Evolutionary conservation across 23 tunicate genomes (phyloP).

Genomic region (Oikopleura vanhoeffeni): DNA sequence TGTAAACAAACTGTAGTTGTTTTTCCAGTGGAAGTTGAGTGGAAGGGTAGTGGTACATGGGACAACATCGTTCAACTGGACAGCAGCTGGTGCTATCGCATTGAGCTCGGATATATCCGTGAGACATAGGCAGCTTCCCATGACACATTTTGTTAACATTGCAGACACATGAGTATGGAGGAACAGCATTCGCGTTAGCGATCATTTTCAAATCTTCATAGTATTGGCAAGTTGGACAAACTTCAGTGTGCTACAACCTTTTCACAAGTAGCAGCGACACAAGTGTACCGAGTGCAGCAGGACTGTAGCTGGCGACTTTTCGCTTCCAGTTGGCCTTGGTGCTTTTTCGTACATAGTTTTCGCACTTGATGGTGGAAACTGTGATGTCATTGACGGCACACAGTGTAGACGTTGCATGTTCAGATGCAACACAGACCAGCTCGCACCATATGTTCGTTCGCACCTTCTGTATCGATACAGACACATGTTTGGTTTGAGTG

Average conservation of each 20-base stretch:
- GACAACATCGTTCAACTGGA: background rate
- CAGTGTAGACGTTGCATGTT: constrained; percentile 11
- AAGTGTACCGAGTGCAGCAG: constrained; percentile 33
- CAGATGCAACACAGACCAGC: background rate
- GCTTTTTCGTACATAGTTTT: background rate
- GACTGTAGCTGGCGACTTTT: constrained; percentile 20
- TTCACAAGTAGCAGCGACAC: constrained; percentile 28
- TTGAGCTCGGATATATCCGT: constrained; percentile 1
- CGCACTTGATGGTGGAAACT: background rate
- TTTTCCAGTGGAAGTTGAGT: background rate
- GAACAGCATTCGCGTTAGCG: constrained; percentile 23
- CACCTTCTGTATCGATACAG: background rate
- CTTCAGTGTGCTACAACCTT: constrained; percentile 19
- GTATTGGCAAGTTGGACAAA: constrained; percentile 28
- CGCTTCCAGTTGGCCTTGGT: background rate
- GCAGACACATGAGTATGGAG: constrained; percentile 17
- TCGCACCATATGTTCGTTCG: background rate
- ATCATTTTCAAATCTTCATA: constrained; percentile 27
- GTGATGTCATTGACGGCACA: constrained; percentile 7
- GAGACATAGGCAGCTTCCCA: constrained; percentile 61
- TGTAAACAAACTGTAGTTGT: too few species aligned
- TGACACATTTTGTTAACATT: constrained; percentile 39
- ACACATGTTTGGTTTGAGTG: constrained; percentile 2
- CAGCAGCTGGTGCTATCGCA: background rate
- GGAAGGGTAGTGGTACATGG: background rate